Evolutionary conservation across 2,797 vertebrate species (phyloP).

Genomic region (Peromyscus aztecus): DNA sequence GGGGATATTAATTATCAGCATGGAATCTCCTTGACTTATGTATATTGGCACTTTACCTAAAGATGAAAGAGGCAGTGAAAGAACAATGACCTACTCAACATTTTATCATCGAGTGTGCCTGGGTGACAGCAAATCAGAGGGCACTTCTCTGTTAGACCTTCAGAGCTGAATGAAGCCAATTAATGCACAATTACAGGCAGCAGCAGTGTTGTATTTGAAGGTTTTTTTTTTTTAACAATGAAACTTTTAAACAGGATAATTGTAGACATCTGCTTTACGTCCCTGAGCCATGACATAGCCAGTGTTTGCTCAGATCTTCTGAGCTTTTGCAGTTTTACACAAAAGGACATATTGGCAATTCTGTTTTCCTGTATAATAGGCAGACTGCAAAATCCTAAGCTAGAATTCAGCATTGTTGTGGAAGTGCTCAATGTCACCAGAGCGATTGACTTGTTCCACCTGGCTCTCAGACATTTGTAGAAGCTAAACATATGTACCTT

Average conservation of each 20-base stretch:
- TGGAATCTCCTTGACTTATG: constrained; percentile 39
- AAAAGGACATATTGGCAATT: constrained; percentile 78
- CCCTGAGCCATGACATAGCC: constrained; percentile 62
- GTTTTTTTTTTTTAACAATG: constrained; percentile 73
- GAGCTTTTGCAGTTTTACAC: constrained; percentile 79
- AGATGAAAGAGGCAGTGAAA: constrained; percentile 51
- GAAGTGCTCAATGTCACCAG: constrained; percentile 80
- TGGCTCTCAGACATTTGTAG: constrained; percentile 83
- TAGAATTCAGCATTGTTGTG: constrained; percentile 78
- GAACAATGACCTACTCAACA: not conserved
- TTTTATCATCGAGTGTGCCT: constrained; percentile 49
- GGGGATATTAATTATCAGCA: constrained; percentile 28
- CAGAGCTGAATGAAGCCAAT: constrained; percentile 68
- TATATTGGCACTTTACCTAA: constrained; percentile 36
- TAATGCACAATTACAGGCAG: constrained; percentile 65
- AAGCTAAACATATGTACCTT: constrained; percentile 82
- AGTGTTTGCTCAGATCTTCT: constrained; percentile 72
- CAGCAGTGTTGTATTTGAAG: constrained; percentile 67
- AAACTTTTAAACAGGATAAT: constrained; percentile 74
- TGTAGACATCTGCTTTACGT: constrained; percentile 79
- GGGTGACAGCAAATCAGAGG: constrained; percentile 58
- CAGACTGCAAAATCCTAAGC: constrained; percentile 79
- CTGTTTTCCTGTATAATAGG: constrained; percentile 76
- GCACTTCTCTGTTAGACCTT: not conserved
- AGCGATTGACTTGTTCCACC: constrained; percentile 84